Evolutionary conservation across 2,888 invertebrate species (phyloP).

Genomic region (Allolobophora icterica): DNA sequence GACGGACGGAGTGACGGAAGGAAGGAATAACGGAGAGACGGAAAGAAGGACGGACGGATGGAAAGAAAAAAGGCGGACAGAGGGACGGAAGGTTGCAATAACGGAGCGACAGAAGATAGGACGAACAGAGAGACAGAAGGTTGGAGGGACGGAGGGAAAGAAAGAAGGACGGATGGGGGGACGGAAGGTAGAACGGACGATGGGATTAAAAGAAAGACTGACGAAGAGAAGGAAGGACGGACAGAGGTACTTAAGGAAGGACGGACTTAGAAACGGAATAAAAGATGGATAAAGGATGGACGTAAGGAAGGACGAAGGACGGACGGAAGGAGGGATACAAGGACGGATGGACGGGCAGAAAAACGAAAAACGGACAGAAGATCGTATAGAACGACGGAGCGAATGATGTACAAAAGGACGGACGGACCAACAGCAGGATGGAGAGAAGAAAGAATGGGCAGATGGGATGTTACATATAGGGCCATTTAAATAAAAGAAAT

Average conservation of each 20-base stretch:
- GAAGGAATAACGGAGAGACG: background rate
- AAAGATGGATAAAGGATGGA: too few species aligned
- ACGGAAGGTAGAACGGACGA: too few species aligned
- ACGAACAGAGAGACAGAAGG: background rate
- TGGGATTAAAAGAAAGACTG: too few species aligned
- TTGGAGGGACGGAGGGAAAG: too few species aligned
- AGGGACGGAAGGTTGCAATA: background rate
- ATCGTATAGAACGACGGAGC: too few species aligned
- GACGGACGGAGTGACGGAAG: background rate
- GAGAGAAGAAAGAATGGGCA: too few species aligned
- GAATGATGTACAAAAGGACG: too few species aligned
- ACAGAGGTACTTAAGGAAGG: background rate
- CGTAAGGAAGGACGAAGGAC: background rate
- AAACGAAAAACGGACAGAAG: too few species aligned
- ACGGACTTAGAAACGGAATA: too few species aligned
- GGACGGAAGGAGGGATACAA: background rate
- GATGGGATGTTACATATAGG: too few species aligned
- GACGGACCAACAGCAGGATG: too few species aligned
- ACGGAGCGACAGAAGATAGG: background rate
- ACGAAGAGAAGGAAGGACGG: background rate
- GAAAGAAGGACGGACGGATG: background rate
- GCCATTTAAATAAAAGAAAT: too few species aligned
- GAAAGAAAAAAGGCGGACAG: background rate
- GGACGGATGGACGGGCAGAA: background rate
- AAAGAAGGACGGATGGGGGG: background rate